phyloP scores from a whole-genome alignment of 2,113 vertebrate species.

The Meleagris gallopavo region DNA sequence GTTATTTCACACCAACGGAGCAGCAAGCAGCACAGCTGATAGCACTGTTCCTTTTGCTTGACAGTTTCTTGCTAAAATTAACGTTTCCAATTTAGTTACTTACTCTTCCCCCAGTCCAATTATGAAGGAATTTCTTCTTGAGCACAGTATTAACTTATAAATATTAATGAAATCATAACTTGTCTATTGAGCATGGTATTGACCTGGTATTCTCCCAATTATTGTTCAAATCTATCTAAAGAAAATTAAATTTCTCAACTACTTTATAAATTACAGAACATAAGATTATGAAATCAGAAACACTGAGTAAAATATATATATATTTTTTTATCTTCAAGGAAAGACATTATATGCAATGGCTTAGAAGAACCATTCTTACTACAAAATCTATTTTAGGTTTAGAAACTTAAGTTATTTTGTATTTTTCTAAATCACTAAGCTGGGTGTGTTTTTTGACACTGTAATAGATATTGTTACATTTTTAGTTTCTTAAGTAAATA shows the following conservation, averaged over 20 bases:
- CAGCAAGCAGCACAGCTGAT: neutral
- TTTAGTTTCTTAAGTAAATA: neutral
- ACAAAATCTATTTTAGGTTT: neutral
- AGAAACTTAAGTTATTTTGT: neutral
- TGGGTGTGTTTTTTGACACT: neutral
- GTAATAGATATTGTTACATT: neutral
- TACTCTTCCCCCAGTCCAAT: slow-evolving; percentile 50
- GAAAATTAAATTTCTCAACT: neutral
- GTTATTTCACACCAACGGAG: slow-evolving; percentile 44
- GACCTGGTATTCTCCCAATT: slow-evolving; percentile 1
- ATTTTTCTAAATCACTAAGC: neutral
- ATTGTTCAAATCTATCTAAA: neutral
- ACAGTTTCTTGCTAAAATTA: slow-evolving; percentile 66
- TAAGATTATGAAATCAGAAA: neutral
- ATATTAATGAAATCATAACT: slow-evolving; percentile 47
- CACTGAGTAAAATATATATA: neutral
- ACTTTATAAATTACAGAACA: neutral
- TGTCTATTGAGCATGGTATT: neutral
- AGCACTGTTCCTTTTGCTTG: slow-evolving; percentile 33
- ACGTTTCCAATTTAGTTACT: slow-evolving; percentile 42
- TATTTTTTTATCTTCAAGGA: neutral
- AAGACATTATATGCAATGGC: neutral
- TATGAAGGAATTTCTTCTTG: slow-evolving; percentile 32
- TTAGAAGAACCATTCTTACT: neutral
- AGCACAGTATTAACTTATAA: slow-evolving; percentile 38